A percentile compares a stretch with the other conserved stretches of the same genome.
Conservation (phyloP, 2,113 vertebrate genomes). For the Entelurus aequoreus region DNA sequence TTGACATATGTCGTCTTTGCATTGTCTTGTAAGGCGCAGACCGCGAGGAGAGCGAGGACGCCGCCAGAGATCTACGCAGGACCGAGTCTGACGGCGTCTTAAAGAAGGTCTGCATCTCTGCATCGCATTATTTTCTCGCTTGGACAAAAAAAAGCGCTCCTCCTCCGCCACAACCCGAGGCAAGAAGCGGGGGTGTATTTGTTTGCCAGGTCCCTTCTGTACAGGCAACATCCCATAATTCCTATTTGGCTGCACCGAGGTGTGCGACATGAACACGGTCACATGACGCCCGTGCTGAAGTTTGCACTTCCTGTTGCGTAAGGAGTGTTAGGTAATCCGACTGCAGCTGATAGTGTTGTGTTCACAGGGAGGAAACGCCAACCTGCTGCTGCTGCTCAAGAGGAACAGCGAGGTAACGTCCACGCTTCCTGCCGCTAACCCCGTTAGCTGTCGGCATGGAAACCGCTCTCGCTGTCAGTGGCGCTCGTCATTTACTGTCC, state of each 20-base stretch:
- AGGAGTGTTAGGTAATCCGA: neutral
- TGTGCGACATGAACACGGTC: no score
- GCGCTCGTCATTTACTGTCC: no score
- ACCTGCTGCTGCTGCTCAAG: constrained; percentile 84
- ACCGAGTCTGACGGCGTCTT: constrained; percentile 92
- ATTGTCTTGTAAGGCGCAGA: constrained; percentile 74
- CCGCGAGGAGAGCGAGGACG: constrained; percentile 83
- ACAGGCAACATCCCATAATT: no score
- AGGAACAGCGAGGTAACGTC: constrained; percentile 90
- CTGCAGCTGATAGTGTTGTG: constrained; percentile 6
- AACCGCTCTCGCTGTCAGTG: constrained; percentile 9
- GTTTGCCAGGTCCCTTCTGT: no score
- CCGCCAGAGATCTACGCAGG: constrained; percentile 84
- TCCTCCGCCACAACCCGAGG: no score
- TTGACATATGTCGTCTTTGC: neutral
- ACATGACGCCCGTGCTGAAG: neutral
- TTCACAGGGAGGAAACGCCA: constrained; percentile 83
- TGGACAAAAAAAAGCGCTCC: no score
- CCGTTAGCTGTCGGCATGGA: constrained; percentile 37
- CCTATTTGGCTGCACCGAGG: no score
- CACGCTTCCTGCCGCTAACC: constrained; percentile 31
- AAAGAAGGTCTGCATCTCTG: constrained; percentile 80
- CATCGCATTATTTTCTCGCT: no score
- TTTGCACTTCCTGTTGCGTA: neutral
- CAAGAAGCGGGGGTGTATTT: no score